Base-by-base conservation (phyloP, 2,113 vertebrate species). In the Polypterus bichir region DNA sequence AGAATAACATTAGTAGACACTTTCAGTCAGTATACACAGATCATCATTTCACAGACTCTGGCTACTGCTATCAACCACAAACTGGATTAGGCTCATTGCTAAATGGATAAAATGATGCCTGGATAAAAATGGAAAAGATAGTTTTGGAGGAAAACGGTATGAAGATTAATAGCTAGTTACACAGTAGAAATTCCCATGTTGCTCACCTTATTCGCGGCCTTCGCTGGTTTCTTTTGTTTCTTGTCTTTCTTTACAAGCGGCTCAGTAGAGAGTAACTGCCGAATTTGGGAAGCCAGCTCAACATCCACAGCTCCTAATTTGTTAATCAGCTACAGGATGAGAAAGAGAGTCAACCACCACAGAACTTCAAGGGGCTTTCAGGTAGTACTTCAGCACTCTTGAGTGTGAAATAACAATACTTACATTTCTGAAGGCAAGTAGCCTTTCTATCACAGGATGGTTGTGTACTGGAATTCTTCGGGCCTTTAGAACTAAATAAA, bases 401-500 rank as follows among this genome's bases (percentile, higher is more conserved):
- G 27, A 27, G 27, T 27, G 27, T 27, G 55, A 57, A 47, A 47
- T 46, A 3, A 3, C 47, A 54, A 47, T 2, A 74, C 84, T 86
- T 66, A 85, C 87, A 47, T 89, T 93, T 68, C 96, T 89, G 67
- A 93, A 99, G 4, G 83, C 79, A 44, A 97, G 83, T 57, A 99
- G 83, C 59, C 94, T 83, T 64, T 96, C 92, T 0, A 99, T 96
- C 66, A 99, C 79, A 0, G 93, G 96, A 74, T 99, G 96, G 45
- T 84, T 91, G 1, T 92, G 91, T 57, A 86, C 88, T 0, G 88
- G 87, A 45, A 86, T 73, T 64, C 96, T 76, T 74, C 89, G 89
- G 1, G 95, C 81, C 80, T 99, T 99, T 62, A 99, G 66, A 48
- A 94, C 81, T 79, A 99, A 70, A 56, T 98, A 99, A 79, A 97